phyloP scores from a whole-genome alignment of 2,797 vertebrate species.

The Manis pentadactyla region DNA sequence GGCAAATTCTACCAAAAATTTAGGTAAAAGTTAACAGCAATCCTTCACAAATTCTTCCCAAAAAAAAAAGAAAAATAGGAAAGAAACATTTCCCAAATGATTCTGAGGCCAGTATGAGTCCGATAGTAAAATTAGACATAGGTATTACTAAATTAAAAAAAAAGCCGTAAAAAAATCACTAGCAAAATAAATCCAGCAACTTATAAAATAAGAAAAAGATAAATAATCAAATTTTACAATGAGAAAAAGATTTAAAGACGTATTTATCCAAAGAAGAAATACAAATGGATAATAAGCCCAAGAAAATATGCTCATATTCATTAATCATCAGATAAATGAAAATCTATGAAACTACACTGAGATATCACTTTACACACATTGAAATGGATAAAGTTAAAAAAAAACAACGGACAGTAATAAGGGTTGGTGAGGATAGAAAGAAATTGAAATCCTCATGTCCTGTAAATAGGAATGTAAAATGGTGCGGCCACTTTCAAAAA shows the following conservation, averaged over 20 bases:
- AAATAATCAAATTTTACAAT: background rate
- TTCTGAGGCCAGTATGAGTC: background rate
- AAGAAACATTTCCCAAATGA: background rate
- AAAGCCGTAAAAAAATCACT: background rate
- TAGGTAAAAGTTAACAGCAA: background rate
- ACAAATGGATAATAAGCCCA: background rate
- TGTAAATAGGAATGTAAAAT: background rate
- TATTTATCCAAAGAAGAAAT: slow-evolving; percentile 1
- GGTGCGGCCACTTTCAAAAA: background rate
- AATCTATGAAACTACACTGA: background rate
- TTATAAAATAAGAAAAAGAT: background rate
- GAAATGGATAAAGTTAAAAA: background rate
- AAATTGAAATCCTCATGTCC: background rate
- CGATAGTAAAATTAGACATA: background rate
- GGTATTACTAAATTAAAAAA: background rate
- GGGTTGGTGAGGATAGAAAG: background rate
- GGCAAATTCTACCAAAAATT: background rate
- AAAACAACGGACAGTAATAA: background rate
- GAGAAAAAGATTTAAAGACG: background rate
- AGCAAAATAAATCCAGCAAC: background rate
- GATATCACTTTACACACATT: background rate
- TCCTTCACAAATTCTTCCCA: background rate
- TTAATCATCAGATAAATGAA: background rate
- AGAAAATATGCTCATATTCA: background rate
- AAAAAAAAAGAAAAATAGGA: background rate